Evolutionary conservation across 2,888 invertebrate genomes (phyloP).

Genomic region (Octonoba sinensis): DNA sequence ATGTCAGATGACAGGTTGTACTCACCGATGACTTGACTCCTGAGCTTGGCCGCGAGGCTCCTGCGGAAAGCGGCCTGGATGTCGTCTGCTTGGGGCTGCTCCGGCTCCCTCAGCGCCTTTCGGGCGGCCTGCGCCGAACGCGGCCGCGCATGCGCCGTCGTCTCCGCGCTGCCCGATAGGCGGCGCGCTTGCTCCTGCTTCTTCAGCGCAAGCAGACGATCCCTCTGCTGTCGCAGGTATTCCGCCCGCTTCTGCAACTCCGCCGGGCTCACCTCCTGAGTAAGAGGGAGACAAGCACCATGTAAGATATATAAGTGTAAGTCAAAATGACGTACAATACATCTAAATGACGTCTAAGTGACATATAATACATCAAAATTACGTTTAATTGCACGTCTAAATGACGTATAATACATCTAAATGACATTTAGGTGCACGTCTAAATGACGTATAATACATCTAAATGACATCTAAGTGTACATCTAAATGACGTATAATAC

Average conservation of each 20-base stretch:
- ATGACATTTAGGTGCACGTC: no score
- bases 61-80: conserved; percentile 83
- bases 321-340: no score
- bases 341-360: no score
- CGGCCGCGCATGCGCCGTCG: conserved; percentile 75
- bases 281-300: no score
- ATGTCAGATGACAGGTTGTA: background rate
- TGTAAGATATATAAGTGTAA: no score
- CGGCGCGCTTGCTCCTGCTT: conserved; percentile 87
- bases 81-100: conserved; percentile 69
- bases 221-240: conserved; percentile 89
- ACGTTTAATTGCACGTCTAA: no score
- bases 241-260: conserved; percentile 85
- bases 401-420: no score
- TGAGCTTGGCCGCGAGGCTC: conserved; percentile 86
- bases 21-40: conserved; percentile 84
- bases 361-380: no score
- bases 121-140: conserved; percentile 83
- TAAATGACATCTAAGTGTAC: no score
- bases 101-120: conserved; percentile 76
- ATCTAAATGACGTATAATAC: no score
- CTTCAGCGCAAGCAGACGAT: conserved; percentile 90
- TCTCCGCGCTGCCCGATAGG: conserved; percentile 76
- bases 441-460: no score
- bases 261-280: conserved; percentile 68